Percentiles rank a stretch among this genome's conserved stretches.
phyloP scores from a whole-genome alignment of 2,888 invertebrate genomes.

The Creontiades dilutus region DNA sequence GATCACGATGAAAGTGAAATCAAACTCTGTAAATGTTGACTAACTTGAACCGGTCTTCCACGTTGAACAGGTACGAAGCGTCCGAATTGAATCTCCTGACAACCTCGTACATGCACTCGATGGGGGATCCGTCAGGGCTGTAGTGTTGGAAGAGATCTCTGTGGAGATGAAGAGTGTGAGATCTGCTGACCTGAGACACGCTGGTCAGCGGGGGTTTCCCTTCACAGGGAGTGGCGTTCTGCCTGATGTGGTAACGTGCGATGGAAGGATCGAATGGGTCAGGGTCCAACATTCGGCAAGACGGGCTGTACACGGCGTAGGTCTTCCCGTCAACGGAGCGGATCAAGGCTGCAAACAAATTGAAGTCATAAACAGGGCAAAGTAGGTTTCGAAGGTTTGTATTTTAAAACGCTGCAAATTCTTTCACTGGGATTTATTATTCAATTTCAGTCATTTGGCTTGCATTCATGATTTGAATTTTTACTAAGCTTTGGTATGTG shows the following conservation, averaged over 20 bases:
- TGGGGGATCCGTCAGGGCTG: not conserved
- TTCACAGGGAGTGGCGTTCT: constrained; percentile 79
- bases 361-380: too few species aligned
- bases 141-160: constrained; percentile 44
- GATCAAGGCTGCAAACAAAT: too few species aligned
- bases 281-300: constrained; percentile 83
- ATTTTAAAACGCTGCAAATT: too few species aligned
- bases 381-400: too few species aligned
- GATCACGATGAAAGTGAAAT: too few species aligned
- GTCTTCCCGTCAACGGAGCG: constrained; percentile 75
- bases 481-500: too few species aligned
- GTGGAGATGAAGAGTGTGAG: constrained; percentile 66
- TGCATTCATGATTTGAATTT: too few species aligned
- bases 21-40: not conserved
- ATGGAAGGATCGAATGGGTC: constrained; percentile 81
- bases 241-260: constrained; percentile 80
- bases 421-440: too few species aligned
- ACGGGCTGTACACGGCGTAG: constrained; percentile 82
- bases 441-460: too few species aligned
- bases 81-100: constrained; percentile 76
- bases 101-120: constrained; percentile 78
- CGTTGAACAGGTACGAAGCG: constrained; percentile 43
- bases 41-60: constrained; percentile 75
- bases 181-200: constrained; percentile 67
- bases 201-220: constrained; percentile 74